Evolutionary conservation across 2,888 invertebrate species (phyloP).

Genomic region (Lissocephala sabroskyi): DNA sequence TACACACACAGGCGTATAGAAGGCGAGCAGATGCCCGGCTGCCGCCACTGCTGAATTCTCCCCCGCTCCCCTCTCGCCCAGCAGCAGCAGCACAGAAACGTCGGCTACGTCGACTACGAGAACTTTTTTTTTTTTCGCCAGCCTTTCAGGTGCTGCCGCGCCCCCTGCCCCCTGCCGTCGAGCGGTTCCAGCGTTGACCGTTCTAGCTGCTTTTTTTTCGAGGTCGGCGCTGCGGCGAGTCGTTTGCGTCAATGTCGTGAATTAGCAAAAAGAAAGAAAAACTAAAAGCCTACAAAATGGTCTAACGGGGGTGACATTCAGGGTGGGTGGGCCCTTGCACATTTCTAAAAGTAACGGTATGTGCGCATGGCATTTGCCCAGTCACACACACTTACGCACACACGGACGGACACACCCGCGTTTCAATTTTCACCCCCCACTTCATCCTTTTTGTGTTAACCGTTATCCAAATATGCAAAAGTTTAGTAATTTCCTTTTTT

Average conservation of each 20-base stretch:
- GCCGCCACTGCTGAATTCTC: conserved; percentile 16
- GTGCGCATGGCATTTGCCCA: not conserved
- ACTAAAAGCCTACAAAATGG: conserved; percentile 12
- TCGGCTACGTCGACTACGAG: conserved; percentile 26
- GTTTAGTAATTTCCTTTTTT: not conserved
- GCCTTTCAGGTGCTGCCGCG: conserved; percentile 43
- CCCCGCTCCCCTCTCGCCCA: conserved; percentile 13
- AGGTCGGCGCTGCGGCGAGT: conserved; percentile 40
- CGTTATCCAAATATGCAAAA: conserved; percentile 3
- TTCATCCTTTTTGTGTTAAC: not conserved
- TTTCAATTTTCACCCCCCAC: not conserved
- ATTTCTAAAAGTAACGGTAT: conserved; percentile 1
- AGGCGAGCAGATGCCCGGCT: conserved; percentile 6
- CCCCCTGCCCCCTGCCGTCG: conserved; percentile 22
- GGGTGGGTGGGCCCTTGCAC: conserved; percentile 15
- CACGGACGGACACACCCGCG: not conserved
- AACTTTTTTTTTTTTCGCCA: conserved; percentile 19
- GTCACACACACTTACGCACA: not conserved
- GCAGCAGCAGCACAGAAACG: conserved; percentile 33
- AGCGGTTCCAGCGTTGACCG: too few species aligned
- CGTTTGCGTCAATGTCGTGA: conserved; percentile 50
- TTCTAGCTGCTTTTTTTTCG: conserved; percentile 31
- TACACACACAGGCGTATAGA: too few species aligned
- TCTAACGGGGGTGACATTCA: conserved; percentile 4
- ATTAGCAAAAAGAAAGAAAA: conserved; percentile 30